These are phyloP conservation scores for Diglossa cyanea DNA, from an alignment of 2,797 vertebrate species.

Conservation along the genomic window DNA sequence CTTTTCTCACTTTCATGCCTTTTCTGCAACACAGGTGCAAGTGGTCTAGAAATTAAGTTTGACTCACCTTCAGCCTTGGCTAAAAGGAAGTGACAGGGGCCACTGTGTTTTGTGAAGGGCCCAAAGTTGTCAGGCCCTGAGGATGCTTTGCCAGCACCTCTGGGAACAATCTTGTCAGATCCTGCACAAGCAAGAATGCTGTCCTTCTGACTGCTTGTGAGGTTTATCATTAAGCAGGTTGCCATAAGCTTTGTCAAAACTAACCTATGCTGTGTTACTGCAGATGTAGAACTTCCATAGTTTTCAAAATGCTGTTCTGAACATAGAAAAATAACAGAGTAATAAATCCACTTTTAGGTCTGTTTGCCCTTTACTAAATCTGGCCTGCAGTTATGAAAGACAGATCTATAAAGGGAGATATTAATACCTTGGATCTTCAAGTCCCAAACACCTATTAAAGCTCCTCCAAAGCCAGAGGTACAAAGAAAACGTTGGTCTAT, in stretches of 20 bases:
- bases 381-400: not conserved
- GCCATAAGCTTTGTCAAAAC: not conserved
- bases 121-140: not conserved
- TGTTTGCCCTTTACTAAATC: not conserved
- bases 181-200: not conserved
- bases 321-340: not conserved
- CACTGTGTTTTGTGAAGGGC: not conserved
- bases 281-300: not conserved
- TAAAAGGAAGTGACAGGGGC: not conserved
- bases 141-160: not conserved
- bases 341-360: not conserved
- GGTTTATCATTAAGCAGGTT: not conserved
- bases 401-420: constrained; percentile 4
- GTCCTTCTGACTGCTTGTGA: not conserved
- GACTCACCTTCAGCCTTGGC: not conserved
- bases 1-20: not conserved
- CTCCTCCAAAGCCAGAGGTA: not conserved
- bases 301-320: not conserved
- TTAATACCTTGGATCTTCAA: not conserved
- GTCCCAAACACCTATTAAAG: not conserved
- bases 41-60: not conserved
- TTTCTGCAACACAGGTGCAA: not conserved
- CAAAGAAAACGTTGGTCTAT: not conserved
- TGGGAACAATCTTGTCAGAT: not conserved
- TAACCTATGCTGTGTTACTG: not conserved